These are phyloP conservation scores for Philotrypesis tridentata DNA, from an alignment of 1,140 invertebrate species.

Conservation along the genomic window DNA sequence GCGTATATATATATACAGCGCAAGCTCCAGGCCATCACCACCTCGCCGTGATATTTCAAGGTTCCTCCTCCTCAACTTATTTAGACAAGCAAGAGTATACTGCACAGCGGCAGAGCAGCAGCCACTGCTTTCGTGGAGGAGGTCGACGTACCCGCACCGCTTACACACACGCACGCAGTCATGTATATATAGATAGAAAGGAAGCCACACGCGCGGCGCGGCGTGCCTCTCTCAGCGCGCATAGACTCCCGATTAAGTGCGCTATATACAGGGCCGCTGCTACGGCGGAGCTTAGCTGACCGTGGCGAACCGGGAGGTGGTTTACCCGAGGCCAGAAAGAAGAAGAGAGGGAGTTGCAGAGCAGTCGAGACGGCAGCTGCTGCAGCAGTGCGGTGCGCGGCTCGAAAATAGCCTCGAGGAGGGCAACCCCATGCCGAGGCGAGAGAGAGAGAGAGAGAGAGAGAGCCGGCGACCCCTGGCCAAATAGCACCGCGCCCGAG, in stretches of 20 bases:
- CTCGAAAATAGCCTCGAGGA: slow-evolving; percentile 60
- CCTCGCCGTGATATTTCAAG: neutral
- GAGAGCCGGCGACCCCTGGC: neutral
- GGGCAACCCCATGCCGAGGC: slow-evolving; percentile 51
- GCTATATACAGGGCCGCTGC: neutral
- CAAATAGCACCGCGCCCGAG: neutral
- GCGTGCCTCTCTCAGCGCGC: no score
- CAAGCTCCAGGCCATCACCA: neutral
- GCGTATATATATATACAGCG: neutral
- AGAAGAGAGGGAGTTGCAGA: neutral
- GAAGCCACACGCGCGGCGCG: no score
- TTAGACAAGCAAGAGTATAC: neutral
- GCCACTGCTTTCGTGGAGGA: slow-evolving; percentile 30
- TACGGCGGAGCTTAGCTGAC: slow-evolving; percentile 58
- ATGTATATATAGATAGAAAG: no score
- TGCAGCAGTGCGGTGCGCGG: no score
- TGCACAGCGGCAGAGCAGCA: no score
- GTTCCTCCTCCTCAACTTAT: neutral
- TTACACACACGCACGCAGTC: neutral
- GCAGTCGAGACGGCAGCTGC: slow-evolving; percentile 61
- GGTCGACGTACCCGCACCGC: slow-evolving; percentile 61
- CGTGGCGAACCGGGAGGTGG: slow-evolving; percentile 63
- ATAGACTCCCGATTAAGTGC: neutral
- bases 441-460: no score
- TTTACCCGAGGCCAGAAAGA: slow-evolving; percentile 55